These are phyloP conservation scores for Hydrochoerus hydrochaeris DNA, from an alignment of 2,113 vertebrate genomes.

Conservation along the genomic window DNA sequence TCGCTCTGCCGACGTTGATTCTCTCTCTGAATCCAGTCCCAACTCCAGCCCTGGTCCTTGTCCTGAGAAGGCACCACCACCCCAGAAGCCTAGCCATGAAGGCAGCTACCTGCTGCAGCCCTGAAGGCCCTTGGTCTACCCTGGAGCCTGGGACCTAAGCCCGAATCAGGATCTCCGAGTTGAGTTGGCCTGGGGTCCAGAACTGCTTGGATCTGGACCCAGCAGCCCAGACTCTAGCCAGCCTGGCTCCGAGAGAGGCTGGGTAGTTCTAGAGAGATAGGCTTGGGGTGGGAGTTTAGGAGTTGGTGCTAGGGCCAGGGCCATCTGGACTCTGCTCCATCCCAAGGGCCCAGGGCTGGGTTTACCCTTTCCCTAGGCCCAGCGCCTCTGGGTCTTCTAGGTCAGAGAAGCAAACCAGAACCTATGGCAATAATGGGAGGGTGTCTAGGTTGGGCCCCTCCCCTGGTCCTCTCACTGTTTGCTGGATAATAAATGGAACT, in stretches of 20 bases:
- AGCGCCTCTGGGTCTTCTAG: constrained; percentile 19
- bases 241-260: constrained; percentile 30
- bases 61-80: constrained; percentile 81
- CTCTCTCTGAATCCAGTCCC: constrained; percentile 79
- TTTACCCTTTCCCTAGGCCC: constrained; percentile 33
- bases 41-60: constrained; percentile 83
- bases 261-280: constrained; percentile 36
- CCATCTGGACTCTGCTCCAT: constrained; percentile 69
- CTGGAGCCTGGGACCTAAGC: constrained; percentile 66
- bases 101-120: constrained; percentile 89
- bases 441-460: constrained; percentile 71
- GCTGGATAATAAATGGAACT: constrained; percentile 80
- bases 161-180: constrained; percentile 59
- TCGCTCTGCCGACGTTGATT: constrained; percentile 80
- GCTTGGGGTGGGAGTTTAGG: constrained; percentile 62
- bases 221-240: constrained; percentile 51
- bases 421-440: constrained; percentile 80
- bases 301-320: constrained; percentile 78
- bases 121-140: constrained; percentile 75
- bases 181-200: constrained; percentile 56
- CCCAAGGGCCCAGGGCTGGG: constrained; percentile 49
- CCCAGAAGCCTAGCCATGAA: constrained; percentile 87
- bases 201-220: constrained; percentile 60
- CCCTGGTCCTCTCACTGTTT: constrained; percentile 71
- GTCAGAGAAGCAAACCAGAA: constrained; percentile 74